These are phyloP conservation scores for Calliopsis andreniformis DNA, from an alignment of 1,140 invertebrate species.

Conservation along the genomic window DNA sequence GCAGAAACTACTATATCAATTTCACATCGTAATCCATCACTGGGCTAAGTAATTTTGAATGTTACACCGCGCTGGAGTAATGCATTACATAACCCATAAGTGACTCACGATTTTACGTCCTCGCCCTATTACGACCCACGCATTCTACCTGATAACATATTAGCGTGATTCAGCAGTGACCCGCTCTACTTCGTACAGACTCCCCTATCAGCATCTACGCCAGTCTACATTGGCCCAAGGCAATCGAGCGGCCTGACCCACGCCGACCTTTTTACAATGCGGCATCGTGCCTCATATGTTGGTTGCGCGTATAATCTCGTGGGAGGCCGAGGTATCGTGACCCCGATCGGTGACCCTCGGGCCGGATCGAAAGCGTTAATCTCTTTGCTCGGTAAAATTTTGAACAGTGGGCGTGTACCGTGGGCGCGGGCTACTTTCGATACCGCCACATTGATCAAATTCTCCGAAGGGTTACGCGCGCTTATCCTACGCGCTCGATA, in stretches of 20 bases:
- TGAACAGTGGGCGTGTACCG: not conserved
- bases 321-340: not conserved
- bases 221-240: not conserved
- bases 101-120: too few species aligned
- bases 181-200: constrained; percentile 5
- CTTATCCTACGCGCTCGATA: not conserved
- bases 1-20: too few species aligned
- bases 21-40: too few species aligned
- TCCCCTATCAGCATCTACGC: not conserved
- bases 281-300: not conserved
- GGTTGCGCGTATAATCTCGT: not conserved
- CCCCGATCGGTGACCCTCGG: constrained; percentile 1
- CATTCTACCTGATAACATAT: too few species aligned
- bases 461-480: constrained; percentile 8
- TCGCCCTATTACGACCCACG: too few species aligned
- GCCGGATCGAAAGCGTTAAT: constrained; percentile 34
- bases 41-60: too few species aligned
- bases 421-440: constrained; percentile 31
- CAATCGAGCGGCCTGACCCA: not conserved
- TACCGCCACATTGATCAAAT: constrained; percentile 36
- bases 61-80: too few species aligned
- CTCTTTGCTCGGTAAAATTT: constrained; percentile 27
- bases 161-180: not conserved
- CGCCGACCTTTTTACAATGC: not conserved
- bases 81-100: too few species aligned